Conservation (phyloP, 2,113 vertebrate species). For the Psittacula cyanocephala region DNA sequence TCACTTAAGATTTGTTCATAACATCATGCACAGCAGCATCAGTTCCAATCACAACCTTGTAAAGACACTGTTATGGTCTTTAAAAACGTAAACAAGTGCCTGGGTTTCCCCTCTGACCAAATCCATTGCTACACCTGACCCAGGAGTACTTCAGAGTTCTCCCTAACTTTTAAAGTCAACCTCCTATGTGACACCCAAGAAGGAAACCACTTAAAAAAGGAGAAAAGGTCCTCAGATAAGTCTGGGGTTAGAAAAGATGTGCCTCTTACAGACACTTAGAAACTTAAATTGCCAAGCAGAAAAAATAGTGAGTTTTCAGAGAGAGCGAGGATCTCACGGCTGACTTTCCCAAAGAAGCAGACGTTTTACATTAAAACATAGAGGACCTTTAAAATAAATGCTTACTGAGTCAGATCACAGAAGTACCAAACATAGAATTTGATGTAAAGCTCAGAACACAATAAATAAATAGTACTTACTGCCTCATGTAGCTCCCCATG, state of each 20-base stretch:
- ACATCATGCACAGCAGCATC: neutral
- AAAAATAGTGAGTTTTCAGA: neutral
- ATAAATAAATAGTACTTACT: slow-evolving; percentile 74
- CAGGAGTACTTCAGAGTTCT: neutral
- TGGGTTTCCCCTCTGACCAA: neutral
- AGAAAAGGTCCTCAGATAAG: neutral
- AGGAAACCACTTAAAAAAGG: neutral
- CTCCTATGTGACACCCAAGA: neutral
- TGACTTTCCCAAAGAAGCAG: neutral
- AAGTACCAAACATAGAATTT: neutral
- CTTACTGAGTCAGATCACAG: neutral
- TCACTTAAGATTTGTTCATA: neutral
- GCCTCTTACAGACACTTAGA: neutral
- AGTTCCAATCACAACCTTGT: neutral
- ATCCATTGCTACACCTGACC: neutral
- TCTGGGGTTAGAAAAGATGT: neutral
- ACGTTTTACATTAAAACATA: neutral
- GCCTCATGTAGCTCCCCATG: slow-evolving; percentile 88
- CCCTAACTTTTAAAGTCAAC: neutral
- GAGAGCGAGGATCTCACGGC: neutral
- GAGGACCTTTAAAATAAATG: neutral
- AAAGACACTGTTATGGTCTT: neutral
- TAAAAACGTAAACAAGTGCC: neutral
- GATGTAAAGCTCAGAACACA: neutral
- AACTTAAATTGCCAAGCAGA: neutral